A percentile compares a stretch with the other conserved stretches of the same genome.
These are phyloP conservation scores for Amorpha juglandis DNA, from an alignment of 2,888 invertebrate genomes.

Conservation along the genomic window DNA sequence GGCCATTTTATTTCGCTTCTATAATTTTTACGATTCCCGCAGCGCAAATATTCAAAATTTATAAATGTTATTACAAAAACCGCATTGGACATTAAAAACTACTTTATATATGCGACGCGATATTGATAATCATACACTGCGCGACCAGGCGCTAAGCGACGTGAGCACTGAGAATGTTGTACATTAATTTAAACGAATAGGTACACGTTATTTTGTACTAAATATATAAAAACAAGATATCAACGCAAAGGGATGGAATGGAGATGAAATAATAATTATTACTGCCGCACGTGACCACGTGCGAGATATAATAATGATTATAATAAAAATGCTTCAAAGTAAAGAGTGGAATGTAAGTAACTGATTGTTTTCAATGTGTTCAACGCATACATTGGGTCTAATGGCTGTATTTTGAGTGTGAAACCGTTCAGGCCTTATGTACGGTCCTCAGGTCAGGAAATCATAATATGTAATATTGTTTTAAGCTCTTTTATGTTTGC, in stretches of 20 bases:
- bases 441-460: too few species aligned
- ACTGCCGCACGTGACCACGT: too few species aligned
- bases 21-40: neutral
- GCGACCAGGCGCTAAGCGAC: neutral
- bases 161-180: neutral
- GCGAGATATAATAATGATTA: too few species aligned
- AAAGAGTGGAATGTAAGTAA: too few species aligned
- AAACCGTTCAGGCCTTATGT: too few species aligned
- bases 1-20: neutral
- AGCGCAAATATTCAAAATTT: neutral
- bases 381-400: too few species aligned
- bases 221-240: neutral
- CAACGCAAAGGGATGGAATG: neutral
- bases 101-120: neutral
- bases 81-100: neutral
- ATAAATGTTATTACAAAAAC: neutral
- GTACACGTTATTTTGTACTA: too few species aligned
- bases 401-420: too few species aligned
- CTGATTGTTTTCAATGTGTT: too few species aligned
- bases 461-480: too few species aligned
- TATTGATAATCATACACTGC: neutral
- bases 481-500: too few species aligned
- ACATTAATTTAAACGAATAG: neutral
- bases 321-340: too few species aligned
- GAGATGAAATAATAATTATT: neutral